These are phyloP conservation scores for Linurgus olivaceus DNA, from an alignment of 2,797 vertebrate species.

Conservation along the genomic window DNA sequence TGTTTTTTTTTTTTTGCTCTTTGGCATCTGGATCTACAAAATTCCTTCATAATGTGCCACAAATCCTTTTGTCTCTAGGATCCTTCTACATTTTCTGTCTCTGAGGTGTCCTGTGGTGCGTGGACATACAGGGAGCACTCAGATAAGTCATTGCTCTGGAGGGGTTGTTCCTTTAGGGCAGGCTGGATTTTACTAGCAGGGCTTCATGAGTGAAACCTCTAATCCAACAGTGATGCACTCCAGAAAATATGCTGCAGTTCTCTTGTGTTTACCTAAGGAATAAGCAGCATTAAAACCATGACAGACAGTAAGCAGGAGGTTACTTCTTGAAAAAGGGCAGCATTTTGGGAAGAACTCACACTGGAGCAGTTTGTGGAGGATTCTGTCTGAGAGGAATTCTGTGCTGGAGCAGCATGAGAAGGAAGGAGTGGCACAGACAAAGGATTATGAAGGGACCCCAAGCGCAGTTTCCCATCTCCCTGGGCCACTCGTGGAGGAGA, in stretches of 20 bases:
- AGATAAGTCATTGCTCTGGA: not conserved
- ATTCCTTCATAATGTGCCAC: not conserved
- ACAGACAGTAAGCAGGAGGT: not conserved
- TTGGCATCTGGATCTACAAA: not conserved
- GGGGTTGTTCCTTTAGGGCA: not conserved
- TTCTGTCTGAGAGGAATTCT: not conserved
- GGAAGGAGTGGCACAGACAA: not conserved
- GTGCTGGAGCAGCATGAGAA: not conserved
- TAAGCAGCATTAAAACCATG: not conserved
- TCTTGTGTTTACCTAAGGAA: not conserved
- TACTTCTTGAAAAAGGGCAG: not conserved
- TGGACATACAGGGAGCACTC: not conserved
- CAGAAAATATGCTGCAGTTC: not conserved
- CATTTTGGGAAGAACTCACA: not conserved
- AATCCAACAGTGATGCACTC: not conserved
- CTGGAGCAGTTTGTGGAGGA: not conserved
- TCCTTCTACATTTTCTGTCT: not conserved
- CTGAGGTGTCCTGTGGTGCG: not conserved
- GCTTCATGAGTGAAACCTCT: not conserved
- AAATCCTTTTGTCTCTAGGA: not conserved
- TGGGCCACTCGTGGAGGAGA: not conserved
- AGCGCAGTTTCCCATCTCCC: not conserved
- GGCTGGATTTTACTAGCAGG: not conserved
- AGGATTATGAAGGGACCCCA: fast-evolving
- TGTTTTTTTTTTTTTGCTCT: not conserved